A percentile compares a stretch with the other conserved stretches of the same genome.
Conservation (phyloP, 2,113 vertebrate species). For the Chlorodrepanis virens region DNA sequence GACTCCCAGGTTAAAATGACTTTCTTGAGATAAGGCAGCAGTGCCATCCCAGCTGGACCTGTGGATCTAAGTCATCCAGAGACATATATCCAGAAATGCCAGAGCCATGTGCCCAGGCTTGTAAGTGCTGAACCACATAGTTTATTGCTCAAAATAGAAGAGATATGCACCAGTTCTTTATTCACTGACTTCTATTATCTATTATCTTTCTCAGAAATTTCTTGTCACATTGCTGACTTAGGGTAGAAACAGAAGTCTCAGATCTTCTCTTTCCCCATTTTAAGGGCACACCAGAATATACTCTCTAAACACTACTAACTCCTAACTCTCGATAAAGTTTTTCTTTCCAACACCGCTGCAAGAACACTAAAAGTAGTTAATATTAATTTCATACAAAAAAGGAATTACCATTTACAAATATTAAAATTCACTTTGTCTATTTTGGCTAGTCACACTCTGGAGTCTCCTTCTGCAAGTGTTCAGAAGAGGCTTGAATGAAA, state of each 20-base stretch:
- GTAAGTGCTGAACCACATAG: not conserved
- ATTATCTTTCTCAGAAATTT: not conserved
- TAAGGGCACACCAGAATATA: not conserved
- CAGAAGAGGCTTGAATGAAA: not conserved
- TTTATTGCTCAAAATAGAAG: not conserved
- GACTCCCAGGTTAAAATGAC: not conserved
- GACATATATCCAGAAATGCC: not conserved
- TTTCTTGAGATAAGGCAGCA: not conserved
- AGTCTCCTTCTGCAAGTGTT: not conserved
- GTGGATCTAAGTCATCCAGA: not conserved
- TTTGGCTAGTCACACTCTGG: not conserved
- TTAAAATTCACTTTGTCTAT: constrained; percentile 7
- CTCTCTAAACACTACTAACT: not conserved
- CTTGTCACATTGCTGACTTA: not conserved
- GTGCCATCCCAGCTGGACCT: not conserved
- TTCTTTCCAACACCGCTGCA: constrained; percentile 1
- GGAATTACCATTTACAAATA: constrained; percentile 29
- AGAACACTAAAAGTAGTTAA: not conserved
- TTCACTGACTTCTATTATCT: not conserved
- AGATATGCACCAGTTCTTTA: not conserved
- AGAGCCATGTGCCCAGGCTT: not conserved
- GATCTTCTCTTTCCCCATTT: not conserved
- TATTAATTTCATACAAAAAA: constrained; percentile 7
- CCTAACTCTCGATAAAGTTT: not conserved
- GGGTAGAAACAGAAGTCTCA: not conserved